phyloP scores from a whole-genome alignment of 1,140 invertebrate species.

The Drosophila cardini region DNA sequence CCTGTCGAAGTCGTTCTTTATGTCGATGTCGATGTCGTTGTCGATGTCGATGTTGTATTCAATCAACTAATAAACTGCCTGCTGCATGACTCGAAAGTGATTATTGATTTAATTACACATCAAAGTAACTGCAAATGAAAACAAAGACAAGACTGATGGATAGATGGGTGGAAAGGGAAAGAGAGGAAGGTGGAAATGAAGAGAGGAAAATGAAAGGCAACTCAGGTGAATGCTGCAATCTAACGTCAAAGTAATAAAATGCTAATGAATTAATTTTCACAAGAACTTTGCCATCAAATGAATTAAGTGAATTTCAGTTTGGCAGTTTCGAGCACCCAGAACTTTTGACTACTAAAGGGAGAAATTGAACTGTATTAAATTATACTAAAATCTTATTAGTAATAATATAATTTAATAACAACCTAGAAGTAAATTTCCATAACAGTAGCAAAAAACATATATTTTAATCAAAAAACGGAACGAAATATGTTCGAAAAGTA shows the following conservation, averaged over 20 bases:
- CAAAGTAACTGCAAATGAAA: slow-evolving; percentile 59
- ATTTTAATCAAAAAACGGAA: no score
- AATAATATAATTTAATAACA: no score
- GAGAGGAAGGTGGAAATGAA: background rate
- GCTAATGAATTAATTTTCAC: slow-evolving; percentile 81
- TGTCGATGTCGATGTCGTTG: no score
- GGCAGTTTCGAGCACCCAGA: background rate
- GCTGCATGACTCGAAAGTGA: slow-evolving; percentile 56
- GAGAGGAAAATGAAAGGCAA: slow-evolving; percentile 10
- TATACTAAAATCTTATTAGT: slow-evolving; percentile 65
- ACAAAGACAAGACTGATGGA: slow-evolving; percentile 36
- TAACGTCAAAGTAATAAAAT: slow-evolving; percentile 71
- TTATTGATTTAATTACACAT: slow-evolving; percentile 83
- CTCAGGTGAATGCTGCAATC: slow-evolving; percentile 21
- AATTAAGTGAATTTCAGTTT: background rate
- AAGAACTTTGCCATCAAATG: slow-evolving; percentile 65
- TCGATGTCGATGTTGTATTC: slow-evolving; percentile 5
- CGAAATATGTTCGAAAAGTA: no score
- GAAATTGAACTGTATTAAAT: slow-evolving; percentile 52
- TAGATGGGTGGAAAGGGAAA: background rate
- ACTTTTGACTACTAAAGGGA: background rate
- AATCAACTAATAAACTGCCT: slow-evolving; percentile 39
- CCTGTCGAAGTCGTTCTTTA: background rate
- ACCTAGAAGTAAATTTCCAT: slow-evolving; percentile 42
- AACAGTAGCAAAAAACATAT: background rate